These are phyloP conservation scores for Andrena bucephala DNA, from an alignment of 2,888 invertebrate genomes.

Conservation along the genomic window DNA sequence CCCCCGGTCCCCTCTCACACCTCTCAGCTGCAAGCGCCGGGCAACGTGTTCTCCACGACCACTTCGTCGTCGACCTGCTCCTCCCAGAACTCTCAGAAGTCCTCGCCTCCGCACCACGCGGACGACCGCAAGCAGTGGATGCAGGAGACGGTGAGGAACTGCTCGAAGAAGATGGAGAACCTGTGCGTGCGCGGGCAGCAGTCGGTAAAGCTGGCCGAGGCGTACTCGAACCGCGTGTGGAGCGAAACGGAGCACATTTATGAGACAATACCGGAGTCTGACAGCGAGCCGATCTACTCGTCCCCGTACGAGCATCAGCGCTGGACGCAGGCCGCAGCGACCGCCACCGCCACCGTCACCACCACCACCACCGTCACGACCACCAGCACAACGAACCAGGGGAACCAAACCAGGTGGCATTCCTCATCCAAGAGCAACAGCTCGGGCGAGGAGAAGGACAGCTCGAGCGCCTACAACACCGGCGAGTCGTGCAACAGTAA, in stretches of 20 bases:
- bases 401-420: slow-evolving; percentile 73
- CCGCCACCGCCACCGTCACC: slow-evolving; percentile 42
- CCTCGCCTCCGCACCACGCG: slow-evolving; percentile 74
- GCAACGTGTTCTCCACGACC: slow-evolving; percentile 58
- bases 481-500: slow-evolving; percentile 91
- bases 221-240: slow-evolving; percentile 80
- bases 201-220: slow-evolving; percentile 78
- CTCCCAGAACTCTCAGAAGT: slow-evolving; percentile 74
- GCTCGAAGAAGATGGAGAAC: slow-evolving; percentile 77
- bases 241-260: slow-evolving; percentile 88
- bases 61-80: slow-evolving; percentile 73
- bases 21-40: slow-evolving; percentile 25
- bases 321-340: slow-evolving; percentile 62
- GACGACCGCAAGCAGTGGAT: slow-evolving; percentile 79
- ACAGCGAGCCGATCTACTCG: slow-evolving; percentile 88
- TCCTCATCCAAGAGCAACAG: slow-evolving; percentile 84
- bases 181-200: slow-evolving; percentile 71
- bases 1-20: slow-evolving; percentile 84
- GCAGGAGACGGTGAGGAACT: slow-evolving; percentile 79
- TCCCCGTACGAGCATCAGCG: slow-evolving; percentile 87
- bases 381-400: slow-evolving; percentile 32
- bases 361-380: slow-evolving; percentile 2
- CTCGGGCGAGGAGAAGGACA: slow-evolving; percentile 87
- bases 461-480: slow-evolving; percentile 91
- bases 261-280: slow-evolving; percentile 88